Conservation (phyloP, 1,140 invertebrate genomes). For the Diabrotica virgifera region DNA sequence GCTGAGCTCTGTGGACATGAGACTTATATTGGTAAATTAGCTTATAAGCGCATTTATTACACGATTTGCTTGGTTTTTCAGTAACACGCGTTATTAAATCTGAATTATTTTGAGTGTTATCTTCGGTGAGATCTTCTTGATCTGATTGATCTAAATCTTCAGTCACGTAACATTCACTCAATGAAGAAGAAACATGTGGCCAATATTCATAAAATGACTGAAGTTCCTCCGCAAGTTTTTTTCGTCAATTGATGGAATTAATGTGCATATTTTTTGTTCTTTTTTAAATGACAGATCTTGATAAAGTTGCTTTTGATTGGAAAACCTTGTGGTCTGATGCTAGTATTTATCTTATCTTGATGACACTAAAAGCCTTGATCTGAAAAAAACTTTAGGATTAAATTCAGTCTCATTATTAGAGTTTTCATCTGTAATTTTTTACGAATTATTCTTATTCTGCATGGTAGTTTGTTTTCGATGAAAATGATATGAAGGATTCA, state of each 20-base stretch:
- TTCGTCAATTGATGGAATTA: constrained; percentile 1
- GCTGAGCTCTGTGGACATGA: too few species aligned
- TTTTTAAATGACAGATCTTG: neutral
- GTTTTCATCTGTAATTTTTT: too few species aligned
- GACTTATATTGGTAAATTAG: neutral
- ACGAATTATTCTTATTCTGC: too few species aligned
- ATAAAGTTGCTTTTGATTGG: too few species aligned
- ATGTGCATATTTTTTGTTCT: constrained; percentile 3
- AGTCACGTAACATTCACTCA: neutral
- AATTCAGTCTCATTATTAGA: too few species aligned
- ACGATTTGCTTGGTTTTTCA: neutral
- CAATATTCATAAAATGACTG: neutral
- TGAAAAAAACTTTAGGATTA: too few species aligned
- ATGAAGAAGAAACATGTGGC: neutral
- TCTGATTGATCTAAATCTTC: neutral
- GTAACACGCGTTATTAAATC: neutral
- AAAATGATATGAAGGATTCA: too few species aligned
- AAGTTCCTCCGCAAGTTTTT: neutral
- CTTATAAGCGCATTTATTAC: constrained; percentile 3
- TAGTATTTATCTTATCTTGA: too few species aligned
- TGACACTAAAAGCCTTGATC: too few species aligned
- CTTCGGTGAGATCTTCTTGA: neutral
- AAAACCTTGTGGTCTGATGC: too few species aligned
- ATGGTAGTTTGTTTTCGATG: too few species aligned
- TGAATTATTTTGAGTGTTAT: too few species aligned